Evolutionary conservation across 1,140 invertebrate genomes (phyloP).

Genomic region (Drosophila arawakana): DNA sequence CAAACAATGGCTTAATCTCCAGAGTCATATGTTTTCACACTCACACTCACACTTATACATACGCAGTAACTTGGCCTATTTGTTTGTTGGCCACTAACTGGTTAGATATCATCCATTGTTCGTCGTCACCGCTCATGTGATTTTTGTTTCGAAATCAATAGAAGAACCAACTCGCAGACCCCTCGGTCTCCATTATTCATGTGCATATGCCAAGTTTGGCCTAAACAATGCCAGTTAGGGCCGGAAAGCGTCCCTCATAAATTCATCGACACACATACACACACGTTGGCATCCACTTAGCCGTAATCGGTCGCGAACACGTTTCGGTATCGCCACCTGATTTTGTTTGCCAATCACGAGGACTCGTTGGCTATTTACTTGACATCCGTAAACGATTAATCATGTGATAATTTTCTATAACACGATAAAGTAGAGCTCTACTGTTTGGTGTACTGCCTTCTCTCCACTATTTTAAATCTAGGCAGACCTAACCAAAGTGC

Average conservation of each 20-base stretch:
- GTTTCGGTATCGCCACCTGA: conserved; percentile 3
- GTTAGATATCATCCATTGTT: conserved; percentile 25
- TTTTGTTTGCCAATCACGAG: conserved; percentile 2
- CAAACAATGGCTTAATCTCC: conserved; percentile 82
- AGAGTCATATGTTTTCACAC: conserved; percentile 72
- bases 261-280: conserved; percentile 66
- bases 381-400: neutral
- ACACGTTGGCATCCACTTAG: conserved; percentile 64
- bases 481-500: too few relatives aligned
- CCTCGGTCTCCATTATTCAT: conserved; percentile 70
- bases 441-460: too few relatives aligned
- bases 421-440: too few relatives aligned
- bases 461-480: too few relatives aligned
- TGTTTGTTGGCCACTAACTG: conserved; percentile 31
- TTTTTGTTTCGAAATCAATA: conserved; percentile 71
- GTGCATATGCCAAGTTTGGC: conserved; percentile 62
- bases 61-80: conserved; percentile 34
- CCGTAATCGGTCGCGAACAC: neutral
- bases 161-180: conserved; percentile 52
- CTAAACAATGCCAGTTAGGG: conserved; percentile 47
- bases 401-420: conserved; percentile 5
- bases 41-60: conserved; percentile 25
- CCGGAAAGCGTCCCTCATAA: conserved; percentile 56
- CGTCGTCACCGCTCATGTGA: conserved; percentile 23
- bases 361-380: neutral